Evolutionary conservation across 2,888 invertebrate genomes (phyloP), one percentile per base, ranked within the genome.

Genomic region (Unio pictorum): DNA sequence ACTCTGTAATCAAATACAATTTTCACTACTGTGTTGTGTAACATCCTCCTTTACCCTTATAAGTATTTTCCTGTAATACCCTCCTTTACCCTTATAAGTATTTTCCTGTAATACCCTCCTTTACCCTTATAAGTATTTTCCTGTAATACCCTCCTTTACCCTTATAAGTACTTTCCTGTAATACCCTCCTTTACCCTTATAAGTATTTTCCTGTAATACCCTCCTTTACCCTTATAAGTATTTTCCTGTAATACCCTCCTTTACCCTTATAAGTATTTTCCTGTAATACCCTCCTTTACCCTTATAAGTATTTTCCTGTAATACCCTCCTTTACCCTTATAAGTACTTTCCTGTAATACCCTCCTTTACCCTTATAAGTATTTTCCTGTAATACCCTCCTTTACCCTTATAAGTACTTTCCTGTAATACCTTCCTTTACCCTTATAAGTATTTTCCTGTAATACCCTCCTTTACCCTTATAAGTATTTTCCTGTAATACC

Each of bases 251-350:
- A 45, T 15, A 45, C 15, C 3, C 45, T 45, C 11, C 3, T 45
- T 45, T 11, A 45, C 45, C 45, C 15, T 45, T 45, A 15, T 3
- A 45, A 45, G 3, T 23, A 23, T 0, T 23, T 23, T 23, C 23
- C 23, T 58, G 58, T 30, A 34, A 34, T 1, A 59, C 34, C 45
- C 5, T n/a, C 34, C 55, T n/a, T 54, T 66, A 59, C 18, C 23
- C 34, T 1, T 28, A 55, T 66, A 59, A n/a, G 58, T 66, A 59
- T 26, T 20, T 30, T 6, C 34, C 23, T 57, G 59, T 73, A 15
- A 45, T 15, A 45, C 15, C 3, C 45, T 45, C 11, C 3, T 45
- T 45, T 11, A 45, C 45, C 45, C 15, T 45, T 45, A 15, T 3
- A 45, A 45, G 3, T 23, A 23, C 0, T 23, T 23, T 23, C 23